Percentiles rank a stretch among this genome's conserved stretches.
Evolutionary conservation across 2,797 vertebrate genomes (phyloP).

Genomic region (Enteromius radiatus): DNA sequence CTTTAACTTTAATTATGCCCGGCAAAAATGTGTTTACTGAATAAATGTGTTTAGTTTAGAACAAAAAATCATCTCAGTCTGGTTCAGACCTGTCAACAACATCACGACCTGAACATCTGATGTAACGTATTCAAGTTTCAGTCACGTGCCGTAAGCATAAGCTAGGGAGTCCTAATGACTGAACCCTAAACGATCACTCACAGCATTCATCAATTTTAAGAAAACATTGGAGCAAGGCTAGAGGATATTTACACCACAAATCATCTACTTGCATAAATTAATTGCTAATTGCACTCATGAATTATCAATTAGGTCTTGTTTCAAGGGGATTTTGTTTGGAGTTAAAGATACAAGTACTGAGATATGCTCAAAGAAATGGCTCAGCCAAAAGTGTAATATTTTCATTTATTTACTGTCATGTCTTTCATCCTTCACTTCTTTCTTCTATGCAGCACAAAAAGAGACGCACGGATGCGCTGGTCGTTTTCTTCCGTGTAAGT

Average conservation of each 20-base stretch:
- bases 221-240: constrained; percentile 18
- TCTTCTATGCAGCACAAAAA: neutral
- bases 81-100: neutral
- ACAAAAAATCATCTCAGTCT: neutral
- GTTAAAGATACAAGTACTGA: constrained; percentile 6
- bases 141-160: constrained; percentile 18
- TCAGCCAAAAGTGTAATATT: neutral
- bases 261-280: constrained; percentile 40
- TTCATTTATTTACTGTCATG: neutral
- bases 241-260: constrained; percentile 49
- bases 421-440: neutral
- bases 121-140: constrained; percentile 10
- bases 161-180: constrained; percentile 34
- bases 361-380: neutral
- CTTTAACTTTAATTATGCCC: constrained; percentile 50
- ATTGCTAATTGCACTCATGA: constrained; percentile 37
- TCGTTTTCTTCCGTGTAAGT: neutral
- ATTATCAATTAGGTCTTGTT: constrained; percentile 32
- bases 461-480: neutral
- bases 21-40: constrained; percentile 12
- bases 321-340: neutral
- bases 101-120: neutral
- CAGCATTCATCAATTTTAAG: constrained; percentile 45
- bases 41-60: neutral
- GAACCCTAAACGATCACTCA: constrained; percentile 34